Base-by-base conservation (phyloP, 1,140 invertebrate species). In the Musca domestica region DNA sequence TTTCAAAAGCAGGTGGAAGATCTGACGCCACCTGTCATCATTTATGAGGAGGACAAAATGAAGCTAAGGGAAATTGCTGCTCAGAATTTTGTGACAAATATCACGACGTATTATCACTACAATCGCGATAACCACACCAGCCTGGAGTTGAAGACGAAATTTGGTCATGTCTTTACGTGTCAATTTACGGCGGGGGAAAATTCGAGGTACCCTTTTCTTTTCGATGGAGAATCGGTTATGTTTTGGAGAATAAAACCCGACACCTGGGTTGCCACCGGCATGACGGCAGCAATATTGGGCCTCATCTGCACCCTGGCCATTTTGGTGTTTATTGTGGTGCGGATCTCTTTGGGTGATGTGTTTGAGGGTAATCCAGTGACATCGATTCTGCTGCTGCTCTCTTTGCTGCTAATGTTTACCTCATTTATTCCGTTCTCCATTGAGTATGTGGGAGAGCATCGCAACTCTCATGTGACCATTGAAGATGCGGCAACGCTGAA, bases 361-460 rank as follows among this genome's bases (percentile, higher is more conserved):
- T 78, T 85, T 10, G 84, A 85, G 74, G 84, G 84, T 7, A 85
- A 85, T 72, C 84, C 84, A 1, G 74, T 81, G 1, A 74, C 83
- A 5, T 83, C 84, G 5, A 77, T 85, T 4, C 27, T 84, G 12
- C 68, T 85, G 17, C 68, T 85, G n/a, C 70, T 85, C 14, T 77
- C 82, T 3, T 75, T 84, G 0, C 80, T 87, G 6, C 67, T 87
- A 6, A 81, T 87, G 34, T 88, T 85, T 72, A 78, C 78, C 51
- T 83, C 87, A 12, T 83, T 87, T 22, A 69, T 87, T 15, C 85
- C 87, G 9, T 88, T 87, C 71, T 82, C 84, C 20, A 80, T 88
- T 47, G 82, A 84, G 67, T 81, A 81, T 25, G 76, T 76, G 17
- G 74, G 78, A 0, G 78, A 79, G 30, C 78, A 78, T 68, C 72